Base-by-base conservation (phyloP, 2,113 vertebrate genomes). In the Lynx canadensis region DNA sequence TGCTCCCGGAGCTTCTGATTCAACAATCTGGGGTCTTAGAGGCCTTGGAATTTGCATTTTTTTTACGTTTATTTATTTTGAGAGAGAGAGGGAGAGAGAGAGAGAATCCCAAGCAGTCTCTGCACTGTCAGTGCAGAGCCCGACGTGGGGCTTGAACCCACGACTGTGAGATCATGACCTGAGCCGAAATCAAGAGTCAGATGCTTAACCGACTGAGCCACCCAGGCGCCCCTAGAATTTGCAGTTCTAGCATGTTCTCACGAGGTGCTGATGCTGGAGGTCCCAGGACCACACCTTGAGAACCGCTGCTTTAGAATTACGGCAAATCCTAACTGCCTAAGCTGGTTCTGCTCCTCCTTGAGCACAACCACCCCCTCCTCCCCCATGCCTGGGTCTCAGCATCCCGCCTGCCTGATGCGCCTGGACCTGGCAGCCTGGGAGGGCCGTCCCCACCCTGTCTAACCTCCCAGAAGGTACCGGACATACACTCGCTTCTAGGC, bases 401-500 rank as follows among this genome's bases (percentile, higher is more conserved):
- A 14, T 36, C 36, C 63, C n/a, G 1, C 38, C 57, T 14, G 31
- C 33, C 27, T 1, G 36, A 14, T 21, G 48, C 48, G 36, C 4
- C 36, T 16, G 69, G 11, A 11, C 84, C 65, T 60, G 65, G 50
- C 36, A 48, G 50, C 33, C 29, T 31, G 38, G 38, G 76, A 80
- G 31, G 65, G 41, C 85, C 6, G 2, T 9, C 80, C 57, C 31
- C 31, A 31, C 71, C 19, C 85, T 4, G 2, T 36, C 36, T 68
- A 45, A 19, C 36, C 45, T 55, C 68, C n/a, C 13, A 29, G 11
- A 31, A 81, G 55, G 65, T 4, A 15, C 52, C 55, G 36, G 55
- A 29, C 50, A 11, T 10, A 25, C 4, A 66, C 0, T 2, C 14
- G 4, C 3, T 5, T 48, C n/a, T 29, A 2, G 7, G 9, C n/a